phyloP scores from a whole-genome alignment of 2,888 invertebrate species.

The Gryllus longicercus region DNA sequence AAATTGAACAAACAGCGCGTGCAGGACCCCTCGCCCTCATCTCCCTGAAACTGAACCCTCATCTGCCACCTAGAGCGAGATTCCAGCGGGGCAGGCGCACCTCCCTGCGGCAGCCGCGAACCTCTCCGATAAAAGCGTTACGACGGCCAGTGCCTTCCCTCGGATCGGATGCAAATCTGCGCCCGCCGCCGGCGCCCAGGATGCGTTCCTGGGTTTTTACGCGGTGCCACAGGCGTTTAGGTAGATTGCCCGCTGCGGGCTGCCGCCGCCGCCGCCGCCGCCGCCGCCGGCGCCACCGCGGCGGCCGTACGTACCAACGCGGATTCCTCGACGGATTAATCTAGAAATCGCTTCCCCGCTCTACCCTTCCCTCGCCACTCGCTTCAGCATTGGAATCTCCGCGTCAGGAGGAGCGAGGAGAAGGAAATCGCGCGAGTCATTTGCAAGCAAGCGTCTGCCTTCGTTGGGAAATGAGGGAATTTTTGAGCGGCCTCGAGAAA shows the following conservation, averaged over 20 bases:
- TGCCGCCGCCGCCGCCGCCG: neutral
- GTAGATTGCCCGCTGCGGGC: neutral
- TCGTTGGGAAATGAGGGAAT: neutral
- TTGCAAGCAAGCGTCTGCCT: neutral
- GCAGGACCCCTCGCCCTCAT: too few species aligned
- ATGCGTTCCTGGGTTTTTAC: neutral
- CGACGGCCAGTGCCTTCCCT: neutral
- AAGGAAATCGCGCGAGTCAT: neutral
- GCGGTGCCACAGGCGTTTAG: neutral
- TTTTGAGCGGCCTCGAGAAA: neutral
- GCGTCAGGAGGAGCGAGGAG: neutral
- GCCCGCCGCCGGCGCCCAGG: too few species aligned
- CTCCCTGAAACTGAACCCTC: too few species aligned
- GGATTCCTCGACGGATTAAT: slow-evolving; percentile 17
- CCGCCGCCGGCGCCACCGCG: neutral
- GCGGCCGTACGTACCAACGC: neutral
- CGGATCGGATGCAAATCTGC: neutral
- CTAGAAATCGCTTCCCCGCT: neutral
- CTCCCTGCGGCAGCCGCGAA: neutral
- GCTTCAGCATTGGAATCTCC: neutral
- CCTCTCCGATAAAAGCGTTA: slow-evolving; percentile 4
- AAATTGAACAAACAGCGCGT: too few species aligned
- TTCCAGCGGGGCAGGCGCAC: too few species aligned
- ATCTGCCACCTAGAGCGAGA: too few species aligned
- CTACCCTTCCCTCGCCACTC: neutral